These are phyloP conservation scores for Metellina segmentata DNA, from an alignment of 2,888 invertebrate species.

Conservation along the genomic window DNA sequence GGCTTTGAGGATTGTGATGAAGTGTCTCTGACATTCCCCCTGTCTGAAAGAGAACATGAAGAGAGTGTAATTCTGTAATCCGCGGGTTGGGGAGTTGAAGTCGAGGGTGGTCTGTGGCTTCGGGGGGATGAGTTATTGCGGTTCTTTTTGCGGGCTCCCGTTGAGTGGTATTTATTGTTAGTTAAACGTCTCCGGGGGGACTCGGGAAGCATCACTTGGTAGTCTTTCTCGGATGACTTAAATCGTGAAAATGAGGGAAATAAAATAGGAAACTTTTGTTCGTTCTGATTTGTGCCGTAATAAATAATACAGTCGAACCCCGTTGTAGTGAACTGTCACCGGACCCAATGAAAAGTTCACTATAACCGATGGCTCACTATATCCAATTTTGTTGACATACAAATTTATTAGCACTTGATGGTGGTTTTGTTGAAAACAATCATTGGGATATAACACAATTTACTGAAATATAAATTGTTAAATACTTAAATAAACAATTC, in stretches of 20 bases:
- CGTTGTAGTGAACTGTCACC: too few species aligned
- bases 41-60: background rate
- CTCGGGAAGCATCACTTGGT: background rate
- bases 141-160: background rate
- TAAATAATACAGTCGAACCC: too few species aligned
- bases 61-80: background rate
- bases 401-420: too few species aligned
- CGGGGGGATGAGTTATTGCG: conserved; percentile 19
- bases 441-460: too few species aligned
- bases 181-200: background rate
- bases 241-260: background rate
- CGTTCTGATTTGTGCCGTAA: too few species aligned
- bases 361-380: too few species aligned
- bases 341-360: too few species aligned
- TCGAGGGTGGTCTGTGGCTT: conserved; percentile 46
- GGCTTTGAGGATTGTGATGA: background rate
- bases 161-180: background rate
- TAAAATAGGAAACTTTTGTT: too few species aligned
- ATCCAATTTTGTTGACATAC: too few species aligned
- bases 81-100: background rate
- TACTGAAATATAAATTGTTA: too few species aligned
- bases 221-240: background rate
- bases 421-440: too few species aligned
- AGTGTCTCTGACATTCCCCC: background rate
- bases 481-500: too few species aligned